Conservation (phyloP, 2,888 invertebrate species). For the Ypsolopha sequella region DNA sequence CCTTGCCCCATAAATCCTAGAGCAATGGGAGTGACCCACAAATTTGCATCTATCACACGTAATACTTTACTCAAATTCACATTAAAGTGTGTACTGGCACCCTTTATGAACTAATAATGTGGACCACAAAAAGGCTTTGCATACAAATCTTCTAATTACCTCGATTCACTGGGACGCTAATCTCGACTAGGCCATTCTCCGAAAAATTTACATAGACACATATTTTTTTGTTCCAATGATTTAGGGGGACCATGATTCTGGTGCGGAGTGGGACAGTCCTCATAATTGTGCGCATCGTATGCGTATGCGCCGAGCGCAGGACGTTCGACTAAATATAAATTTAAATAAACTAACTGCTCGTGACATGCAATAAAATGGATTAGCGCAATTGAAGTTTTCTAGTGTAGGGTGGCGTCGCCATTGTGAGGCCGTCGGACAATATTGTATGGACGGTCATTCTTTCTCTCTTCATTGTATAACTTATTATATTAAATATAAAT, state of each 20-base stretch:
- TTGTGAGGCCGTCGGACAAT: slow-evolving; percentile 20
- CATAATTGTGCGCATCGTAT: slow-evolving; percentile 4
- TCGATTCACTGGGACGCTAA: slow-evolving; percentile 51
- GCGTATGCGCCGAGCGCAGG: slow-evolving; percentile 5
- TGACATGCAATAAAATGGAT: slow-evolving; percentile 67
- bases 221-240: slow-evolving; percentile 45
- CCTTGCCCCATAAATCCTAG: slow-evolving; percentile 54
- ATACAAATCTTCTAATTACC: slow-evolving; percentile 69
- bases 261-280: neutral
- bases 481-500: slow-evolving; percentile 65
- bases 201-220: slow-evolving; percentile 42
- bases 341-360: slow-evolving; percentile 24
- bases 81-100: slow-evolving; percentile 46
- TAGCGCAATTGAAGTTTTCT: slow-evolving; percentile 47
- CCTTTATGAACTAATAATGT: slow-evolving; percentile 62
- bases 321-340: slow-evolving; percentile 8
- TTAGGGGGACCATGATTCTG: slow-evolving; percentile 36
- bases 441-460: slow-evolving; percentile 28
- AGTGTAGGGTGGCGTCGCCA: slow-evolving; percentile 13
- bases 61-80: slow-evolving; percentile 38
- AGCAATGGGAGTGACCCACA: slow-evolving; percentile 60
- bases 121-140: slow-evolving; percentile 63
- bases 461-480: slow-evolving; percentile 41
- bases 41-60: slow-evolving; percentile 37
- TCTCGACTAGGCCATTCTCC: slow-evolving; percentile 44